Conservation (phyloP, 2,113 vertebrate genomes). For the Telmatochromis sp. region DNA sequence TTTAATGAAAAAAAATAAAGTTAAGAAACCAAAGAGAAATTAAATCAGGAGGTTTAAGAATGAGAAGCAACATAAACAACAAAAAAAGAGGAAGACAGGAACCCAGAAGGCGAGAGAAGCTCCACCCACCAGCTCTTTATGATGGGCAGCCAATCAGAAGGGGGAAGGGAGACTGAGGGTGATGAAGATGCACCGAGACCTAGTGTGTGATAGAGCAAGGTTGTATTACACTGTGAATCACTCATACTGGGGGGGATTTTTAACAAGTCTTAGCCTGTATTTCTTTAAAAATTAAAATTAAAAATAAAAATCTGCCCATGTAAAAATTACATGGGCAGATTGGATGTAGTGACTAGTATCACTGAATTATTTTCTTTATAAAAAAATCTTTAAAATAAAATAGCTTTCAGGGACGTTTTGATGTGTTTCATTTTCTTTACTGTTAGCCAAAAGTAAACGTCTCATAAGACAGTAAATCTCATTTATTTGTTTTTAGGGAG, state of each 20-base stretch:
- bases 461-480: neutral
- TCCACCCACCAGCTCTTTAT: neutral
- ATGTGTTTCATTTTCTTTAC: neutral
- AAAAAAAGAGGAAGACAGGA: neutral
- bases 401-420: neutral
- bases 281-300: neutral
- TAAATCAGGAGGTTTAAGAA: neutral
- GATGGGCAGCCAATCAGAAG: neutral
- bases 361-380: neutral
- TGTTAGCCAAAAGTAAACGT: neutral
- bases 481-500: neutral
- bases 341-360: neutral
- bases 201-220: neutral
- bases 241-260: neutral
- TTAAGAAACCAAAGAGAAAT: neutral
- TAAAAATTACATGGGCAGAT: neutral
- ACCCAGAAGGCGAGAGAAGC: neutral
- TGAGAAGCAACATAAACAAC: neutral
- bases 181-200: neutral
- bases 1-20: neutral
- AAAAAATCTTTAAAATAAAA: neutral
- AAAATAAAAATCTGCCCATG: neutral
- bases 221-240: neutral
- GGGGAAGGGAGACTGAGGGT: neutral
- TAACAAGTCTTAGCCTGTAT: neutral